These are phyloP conservation scores for Leucania comma DNA, from an alignment of 2,888 invertebrate species.

Conservation along the genomic window DNA sequence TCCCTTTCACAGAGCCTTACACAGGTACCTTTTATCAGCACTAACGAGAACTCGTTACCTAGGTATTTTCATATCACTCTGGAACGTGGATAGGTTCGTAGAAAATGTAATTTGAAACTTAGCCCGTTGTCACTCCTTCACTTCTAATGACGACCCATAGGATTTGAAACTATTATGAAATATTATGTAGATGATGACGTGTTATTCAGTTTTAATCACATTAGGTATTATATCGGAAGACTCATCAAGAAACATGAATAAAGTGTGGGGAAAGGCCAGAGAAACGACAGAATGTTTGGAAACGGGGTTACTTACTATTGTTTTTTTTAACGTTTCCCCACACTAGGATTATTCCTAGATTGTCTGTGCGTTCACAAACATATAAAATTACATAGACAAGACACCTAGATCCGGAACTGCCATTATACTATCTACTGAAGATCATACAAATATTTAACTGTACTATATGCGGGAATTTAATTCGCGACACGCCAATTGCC, in stretches of 20 bases:
- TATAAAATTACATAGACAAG: too few species aligned
- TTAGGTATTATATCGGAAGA: neutral
- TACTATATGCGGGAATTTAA: too few species aligned
- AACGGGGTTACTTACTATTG: too few species aligned
- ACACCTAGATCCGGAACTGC: too few species aligned
- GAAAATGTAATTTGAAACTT: constrained; percentile 47
- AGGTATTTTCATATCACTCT: constrained; percentile 12
- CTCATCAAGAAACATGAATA: neutral
- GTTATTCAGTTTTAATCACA: constrained; percentile 11
- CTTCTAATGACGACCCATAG: constrained; percentile 43
- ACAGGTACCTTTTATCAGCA: neutral
- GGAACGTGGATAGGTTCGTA: constrained; percentile 19
- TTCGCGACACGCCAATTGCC: too few species aligned
- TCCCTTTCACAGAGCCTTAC: neutral
- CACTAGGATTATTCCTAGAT: too few species aligned
- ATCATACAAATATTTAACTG: too few species aligned
- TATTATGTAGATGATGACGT: constrained; percentile 10
- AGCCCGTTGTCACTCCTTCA: constrained; percentile 33
- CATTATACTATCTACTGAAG: too few species aligned
- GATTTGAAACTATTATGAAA: constrained; percentile 35
- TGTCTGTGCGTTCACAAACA: too few species aligned
- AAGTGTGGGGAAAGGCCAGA: too few species aligned
- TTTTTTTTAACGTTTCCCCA: too few species aligned
- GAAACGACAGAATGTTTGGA: too few species aligned
- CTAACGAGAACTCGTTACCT: constrained; percentile 14